phyloP scores from a whole-genome alignment of 2,113 vertebrate genomes.

The Caranx melampygus region DNA sequence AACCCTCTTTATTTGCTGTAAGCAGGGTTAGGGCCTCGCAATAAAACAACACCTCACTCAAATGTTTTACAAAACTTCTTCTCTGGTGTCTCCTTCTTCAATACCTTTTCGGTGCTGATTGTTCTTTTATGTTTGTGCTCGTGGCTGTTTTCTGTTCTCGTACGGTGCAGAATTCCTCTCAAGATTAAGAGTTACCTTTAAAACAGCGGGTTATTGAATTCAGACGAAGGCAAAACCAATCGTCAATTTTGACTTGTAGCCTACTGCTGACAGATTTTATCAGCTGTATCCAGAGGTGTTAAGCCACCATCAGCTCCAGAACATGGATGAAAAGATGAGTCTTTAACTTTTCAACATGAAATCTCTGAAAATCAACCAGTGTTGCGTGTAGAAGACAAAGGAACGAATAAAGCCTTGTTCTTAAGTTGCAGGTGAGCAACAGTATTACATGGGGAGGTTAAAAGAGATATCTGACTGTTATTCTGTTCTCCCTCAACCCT shows the following conservation, averaged over 20 bases:
- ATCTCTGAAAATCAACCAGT: neutral
- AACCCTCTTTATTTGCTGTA: constrained; percentile 40
- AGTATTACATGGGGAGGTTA: too few species aligned
- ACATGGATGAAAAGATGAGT: neutral
- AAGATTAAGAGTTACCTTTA: neutral
- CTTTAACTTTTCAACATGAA: neutral
- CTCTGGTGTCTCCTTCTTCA: neutral
- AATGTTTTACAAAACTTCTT: constrained; percentile 23
- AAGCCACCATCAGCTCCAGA: neutral
- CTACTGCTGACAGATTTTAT: neutral
- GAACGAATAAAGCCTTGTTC: too few species aligned
- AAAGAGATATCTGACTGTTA: too few species aligned
- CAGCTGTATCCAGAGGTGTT: neutral
- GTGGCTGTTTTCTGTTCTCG: too few species aligned
- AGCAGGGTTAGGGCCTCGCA: constrained; percentile 11
- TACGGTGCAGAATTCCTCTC: neutral
- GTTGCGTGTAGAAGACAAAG: neutral
- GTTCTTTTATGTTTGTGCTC: neutral
- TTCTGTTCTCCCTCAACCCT: too few species aligned
- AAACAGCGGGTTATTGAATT: neutral
- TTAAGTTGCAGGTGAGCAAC: too few species aligned
- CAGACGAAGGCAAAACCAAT: neutral
- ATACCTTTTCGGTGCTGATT: neutral
- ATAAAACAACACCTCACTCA: constrained; percentile 38
- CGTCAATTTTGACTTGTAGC: neutral